Evolutionary conservation across 2,888 invertebrate species (phyloP).

Genomic region (Esperia sulphurella): DNA sequence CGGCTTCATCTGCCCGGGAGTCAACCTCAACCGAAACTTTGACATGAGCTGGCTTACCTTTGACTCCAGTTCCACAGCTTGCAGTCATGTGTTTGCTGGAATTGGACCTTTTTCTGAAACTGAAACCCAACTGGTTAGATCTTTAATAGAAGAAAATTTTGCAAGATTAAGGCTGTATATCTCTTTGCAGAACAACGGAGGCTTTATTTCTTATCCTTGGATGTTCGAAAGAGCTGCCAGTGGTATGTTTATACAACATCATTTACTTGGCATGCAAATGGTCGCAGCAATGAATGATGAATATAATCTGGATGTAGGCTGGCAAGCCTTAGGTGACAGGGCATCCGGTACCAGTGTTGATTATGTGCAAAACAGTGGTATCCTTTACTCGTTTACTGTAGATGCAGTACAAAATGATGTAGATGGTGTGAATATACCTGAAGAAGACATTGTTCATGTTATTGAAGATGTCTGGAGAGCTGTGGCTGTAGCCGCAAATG

Average conservation of each 20-base stretch:
- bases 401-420: conserved; percentile 41
- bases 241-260: conserved; percentile 53
- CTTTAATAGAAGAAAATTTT: conserved; percentile 72
- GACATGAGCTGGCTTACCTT: conserved; percentile 83
- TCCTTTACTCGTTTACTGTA: conserved; percentile 49
- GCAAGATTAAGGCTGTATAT: conserved; percentile 80
- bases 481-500: conserved; percentile 38
- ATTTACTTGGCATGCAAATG: conserved; percentile 48
- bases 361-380: conserved; percentile 39
- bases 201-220: conserved; percentile 84
- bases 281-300: conserved; percentile 31
- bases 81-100: conserved; percentile 82
- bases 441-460: conserved; percentile 37
- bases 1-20: conserved; percentile 79
- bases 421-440: conserved; percentile 46
- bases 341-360: conserved; percentile 59
- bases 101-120: conserved; percentile 81
- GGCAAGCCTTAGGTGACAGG: conserved; percentile 44
- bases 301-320: conserved; percentile 45
- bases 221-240: conserved; percentile 75
- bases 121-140: conserved; percentile 79
- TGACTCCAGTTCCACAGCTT: conserved; percentile 79
- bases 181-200: conserved; percentile 87
- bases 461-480: conserved; percentile 55
- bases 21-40: conserved; percentile 88